Base-by-base conservation (phyloP, 1,140 invertebrate species). In the Drosophila obscura region DNA sequence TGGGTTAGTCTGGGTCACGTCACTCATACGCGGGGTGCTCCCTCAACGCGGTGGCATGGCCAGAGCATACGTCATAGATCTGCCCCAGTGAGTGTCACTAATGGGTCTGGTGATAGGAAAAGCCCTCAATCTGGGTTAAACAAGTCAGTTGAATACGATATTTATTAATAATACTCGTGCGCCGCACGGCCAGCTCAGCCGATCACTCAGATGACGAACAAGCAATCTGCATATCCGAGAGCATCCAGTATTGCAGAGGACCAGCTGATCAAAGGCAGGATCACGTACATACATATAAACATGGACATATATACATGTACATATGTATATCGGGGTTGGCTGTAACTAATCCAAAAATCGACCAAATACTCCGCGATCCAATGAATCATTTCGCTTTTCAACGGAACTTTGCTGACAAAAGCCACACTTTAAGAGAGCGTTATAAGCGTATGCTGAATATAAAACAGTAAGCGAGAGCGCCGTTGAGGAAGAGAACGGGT, bases 21-120 rank as follows among this genome's bases (percentile, higher is more conserved):
- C 76, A 80, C 77, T 80, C 78, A 80, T 80, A 80, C 78, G 78
- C 73, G 49, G 39, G 57, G 61, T 79, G 57, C 46, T 50, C 59
- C 35, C 35, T 15, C 28, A 26, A 51, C 46, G 26, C 8, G 13
- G n/a, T 15, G 57, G 19, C 57, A 7, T 39, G 11, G 11, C 5
- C 11, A 5, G 35, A 39, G 35, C 11, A 39, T 39, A 39, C 35
- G 35, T 39, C 35, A 39, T 1, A 13, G 35, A 13, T 39, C 35
- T 31, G 31, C 8, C 28, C 7, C 28, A 9, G 28, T 9, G 28
- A 3, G 28, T 7, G 44, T 63, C 50, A 56, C 19, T 15, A n/a
- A 4, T 19, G 24, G 31, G 49, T 28, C 24, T 4, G 35, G 35
- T 11, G 48, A 26, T 16, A 28, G 65, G 66, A 26, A 69, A 69